These are phyloP conservation scores for Ichneumoninae sp. DNA, from an alignment of 2,888 invertebrate genomes.

Conservation along the genomic window DNA sequence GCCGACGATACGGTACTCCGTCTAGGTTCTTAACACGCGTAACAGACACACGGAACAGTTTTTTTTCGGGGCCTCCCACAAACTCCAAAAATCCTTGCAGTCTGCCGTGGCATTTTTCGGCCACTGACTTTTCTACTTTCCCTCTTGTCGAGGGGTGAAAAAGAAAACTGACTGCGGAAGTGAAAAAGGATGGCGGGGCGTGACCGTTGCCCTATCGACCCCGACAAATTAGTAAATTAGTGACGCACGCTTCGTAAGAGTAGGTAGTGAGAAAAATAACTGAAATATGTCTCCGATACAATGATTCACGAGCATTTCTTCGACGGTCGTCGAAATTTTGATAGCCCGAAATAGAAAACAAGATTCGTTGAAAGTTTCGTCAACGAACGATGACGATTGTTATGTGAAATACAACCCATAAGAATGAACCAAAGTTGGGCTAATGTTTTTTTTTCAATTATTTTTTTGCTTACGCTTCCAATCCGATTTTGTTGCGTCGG, in stretches of 20 bases:
- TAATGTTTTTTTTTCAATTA: conserved; percentile 17
- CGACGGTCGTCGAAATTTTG: conserved; percentile 37
- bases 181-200: conserved; percentile 57
- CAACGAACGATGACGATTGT: conserved; percentile 50
- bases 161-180: conserved; percentile 53
- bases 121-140: conserved; percentile 39
- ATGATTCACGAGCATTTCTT: not conserved
- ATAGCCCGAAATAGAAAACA: conserved; percentile 20
- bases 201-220: conserved; percentile 44
- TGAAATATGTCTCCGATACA: not conserved
- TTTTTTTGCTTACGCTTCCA: not conserved
- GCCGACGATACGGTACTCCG: conserved; percentile 45
- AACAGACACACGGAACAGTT: conserved; percentile 10
- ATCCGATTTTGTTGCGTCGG: conserved; percentile 8
- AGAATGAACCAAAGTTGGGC: not conserved
- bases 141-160: conserved; percentile 23
- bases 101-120: not conserved
- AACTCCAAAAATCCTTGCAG: conserved; percentile 27
- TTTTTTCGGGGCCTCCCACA: conserved; percentile 31
- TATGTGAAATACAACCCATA: not conserved
- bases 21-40: conserved; percentile 5
- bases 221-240: conserved; percentile 59
- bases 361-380: conserved; percentile 2
- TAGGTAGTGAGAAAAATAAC: not conserved
- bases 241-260: conserved; percentile 37